Conservation (phyloP, 2,888 invertebrate genomes). For the Dryomyza anilis region DNA sequence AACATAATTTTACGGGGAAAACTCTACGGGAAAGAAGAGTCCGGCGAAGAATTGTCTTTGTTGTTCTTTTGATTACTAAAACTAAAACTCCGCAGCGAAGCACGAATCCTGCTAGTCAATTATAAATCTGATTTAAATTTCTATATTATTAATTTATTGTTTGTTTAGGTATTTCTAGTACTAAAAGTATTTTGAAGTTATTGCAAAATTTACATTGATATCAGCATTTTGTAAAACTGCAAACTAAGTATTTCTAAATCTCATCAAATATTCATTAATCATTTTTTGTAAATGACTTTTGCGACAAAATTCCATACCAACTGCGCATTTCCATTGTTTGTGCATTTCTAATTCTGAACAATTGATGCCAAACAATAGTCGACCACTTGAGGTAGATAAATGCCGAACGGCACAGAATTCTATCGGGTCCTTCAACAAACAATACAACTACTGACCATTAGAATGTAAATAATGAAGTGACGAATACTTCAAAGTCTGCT, state of each 20-base stretch:
- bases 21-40: no score
- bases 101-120: no score
- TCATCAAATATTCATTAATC: neutral
- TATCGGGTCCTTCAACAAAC: neutral
- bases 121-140: no score
- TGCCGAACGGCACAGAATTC: neutral
- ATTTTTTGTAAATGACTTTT: neutral
- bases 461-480: slow-evolving; percentile 9
- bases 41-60: no score
- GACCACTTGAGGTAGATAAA: neutral
- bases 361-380: neutral
- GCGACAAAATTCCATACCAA: neutral
- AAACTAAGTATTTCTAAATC: neutral
- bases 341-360: neutral
- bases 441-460: neutral
- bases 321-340: neutral
- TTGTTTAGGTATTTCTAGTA: no score
- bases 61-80: no score
- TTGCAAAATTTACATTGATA: neutral
- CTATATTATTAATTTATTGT: no score
- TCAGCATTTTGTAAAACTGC: neutral
- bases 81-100: no score
- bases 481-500: slow-evolving; percentile 7
- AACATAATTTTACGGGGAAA: no score
- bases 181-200: no score